Conservation (phyloP, 1,140 invertebrate species). For the Procambarus clarkii region DNA sequence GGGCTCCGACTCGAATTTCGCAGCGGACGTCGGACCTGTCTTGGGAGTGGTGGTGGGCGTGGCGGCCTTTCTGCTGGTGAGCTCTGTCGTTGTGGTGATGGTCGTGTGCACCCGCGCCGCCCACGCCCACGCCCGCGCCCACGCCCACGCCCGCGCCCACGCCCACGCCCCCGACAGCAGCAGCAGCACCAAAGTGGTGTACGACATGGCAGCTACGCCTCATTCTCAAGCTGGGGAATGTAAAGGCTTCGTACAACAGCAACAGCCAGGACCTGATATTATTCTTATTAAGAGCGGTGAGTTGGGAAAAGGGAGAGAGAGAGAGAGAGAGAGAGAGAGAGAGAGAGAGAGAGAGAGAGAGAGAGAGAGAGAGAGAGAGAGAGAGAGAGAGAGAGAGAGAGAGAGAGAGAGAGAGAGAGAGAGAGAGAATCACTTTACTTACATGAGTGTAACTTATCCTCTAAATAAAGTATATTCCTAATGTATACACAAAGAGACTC, state of each 20-base stretch:
- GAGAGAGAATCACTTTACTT: neutral
- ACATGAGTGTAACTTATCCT: no score
- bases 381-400: conserved; percentile 2
- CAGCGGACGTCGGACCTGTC: conserved; percentile 80
- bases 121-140: neutral
- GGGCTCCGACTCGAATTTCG: neutral
- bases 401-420: no score
- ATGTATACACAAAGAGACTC: no score
- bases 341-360: neutral
- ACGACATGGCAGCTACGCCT: neutral
- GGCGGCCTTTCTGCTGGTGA: conserved; percentile 78
- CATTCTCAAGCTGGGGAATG: neutral
- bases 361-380: neutral
- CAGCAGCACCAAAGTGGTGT: neutral
- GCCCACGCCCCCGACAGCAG: neutral
- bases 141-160: no score
- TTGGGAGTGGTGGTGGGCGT: conserved; percentile 84
- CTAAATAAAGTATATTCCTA: no score
- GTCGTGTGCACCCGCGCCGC: neutral
- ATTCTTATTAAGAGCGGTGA: neutral
- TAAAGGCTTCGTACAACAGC: conserved; percentile 2
- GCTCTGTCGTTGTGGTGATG: conserved; percentile 27
- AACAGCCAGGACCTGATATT: conserved; percentile 1
- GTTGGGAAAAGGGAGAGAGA: neutral
- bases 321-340: conserved; percentile 3